Conservation (phyloP, 1,140 invertebrate genomes). For the Paracyclopina nana region DNA sequence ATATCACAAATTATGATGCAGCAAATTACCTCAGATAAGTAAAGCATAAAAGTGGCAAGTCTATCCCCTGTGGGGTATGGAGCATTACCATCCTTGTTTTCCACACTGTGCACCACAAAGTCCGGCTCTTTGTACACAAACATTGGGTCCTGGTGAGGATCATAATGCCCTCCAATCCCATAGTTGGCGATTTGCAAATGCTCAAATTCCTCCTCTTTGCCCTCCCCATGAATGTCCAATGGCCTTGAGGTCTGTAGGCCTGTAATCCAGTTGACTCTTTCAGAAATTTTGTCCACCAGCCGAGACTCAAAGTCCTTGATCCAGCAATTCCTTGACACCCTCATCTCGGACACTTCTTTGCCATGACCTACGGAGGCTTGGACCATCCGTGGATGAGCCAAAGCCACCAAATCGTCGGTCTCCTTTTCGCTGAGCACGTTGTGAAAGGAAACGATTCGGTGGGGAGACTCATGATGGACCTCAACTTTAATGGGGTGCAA, state of each 20-base stretch:
- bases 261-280: neutral
- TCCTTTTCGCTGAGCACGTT: constrained; percentile 31
- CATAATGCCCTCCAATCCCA: constrained; percentile 42
- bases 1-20: neutral
- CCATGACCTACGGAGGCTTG: neutral
- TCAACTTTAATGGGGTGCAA: constrained; percentile 34
- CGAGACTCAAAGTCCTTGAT: neutral
- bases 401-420: constrained; percentile 29
- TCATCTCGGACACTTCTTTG: neutral
- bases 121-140: constrained; percentile 26
- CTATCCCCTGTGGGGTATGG: constrained; percentile 29
- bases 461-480: constrained; percentile 28
- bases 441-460: constrained; percentile 31
- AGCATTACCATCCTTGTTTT: neutral
- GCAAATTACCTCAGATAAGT: constrained; percentile 32
- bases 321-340: neutral
- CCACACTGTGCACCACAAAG: constrained; percentile 7
- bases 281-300: neutral
- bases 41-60: constrained; percentile 35
- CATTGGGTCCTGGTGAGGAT: constrained; percentile 38
- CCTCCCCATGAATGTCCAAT: neutral
- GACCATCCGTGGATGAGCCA: constrained; percentile 33
- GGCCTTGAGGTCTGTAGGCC: neutral
- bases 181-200: constrained; percentile 34
- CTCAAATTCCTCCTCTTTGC: constrained; percentile 12